These are phyloP conservation scores for Pseudochirops corinnae DNA, from an alignment of 2,797 vertebrate genomes.

Conservation along the genomic window DNA sequence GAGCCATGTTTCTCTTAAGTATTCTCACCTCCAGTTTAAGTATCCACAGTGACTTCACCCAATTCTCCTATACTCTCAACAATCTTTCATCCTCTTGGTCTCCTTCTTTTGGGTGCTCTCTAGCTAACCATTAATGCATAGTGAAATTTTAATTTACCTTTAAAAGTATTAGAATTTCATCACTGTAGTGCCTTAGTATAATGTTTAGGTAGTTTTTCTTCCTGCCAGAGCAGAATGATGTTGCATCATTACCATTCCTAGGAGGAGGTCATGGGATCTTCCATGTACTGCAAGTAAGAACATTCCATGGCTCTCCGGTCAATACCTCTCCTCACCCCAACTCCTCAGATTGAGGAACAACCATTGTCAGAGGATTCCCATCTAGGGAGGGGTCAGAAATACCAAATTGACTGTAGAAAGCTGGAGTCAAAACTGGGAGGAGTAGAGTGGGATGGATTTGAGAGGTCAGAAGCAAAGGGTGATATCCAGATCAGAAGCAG, in stretches of 20 bases:
- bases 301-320: not conserved
- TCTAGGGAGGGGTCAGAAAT: not conserved
- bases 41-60: not conserved
- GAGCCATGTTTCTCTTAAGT: not conserved
- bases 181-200: not conserved
- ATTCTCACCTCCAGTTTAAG: no score
- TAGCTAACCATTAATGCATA: not conserved
- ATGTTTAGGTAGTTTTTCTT: not conserved
- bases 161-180: not conserved
- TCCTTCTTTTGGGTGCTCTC: not conserved
- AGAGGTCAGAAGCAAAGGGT: not conserved
- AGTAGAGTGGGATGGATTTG: not conserved
- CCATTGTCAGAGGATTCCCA: not conserved
- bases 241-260: not conserved
- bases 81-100: not conserved
- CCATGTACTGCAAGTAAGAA: not conserved
- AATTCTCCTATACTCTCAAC: not conserved
- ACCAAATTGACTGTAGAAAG: not conserved
- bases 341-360: not conserved
- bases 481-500: not conserved
- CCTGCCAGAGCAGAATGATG: not conserved
- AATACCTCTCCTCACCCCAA: accelerated
- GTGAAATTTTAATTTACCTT: not conserved
- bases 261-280: not conserved
- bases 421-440: not conserved